A percentile compares a stretch with the other conserved stretches of the same genome.
Conservation (phyloP, 2,797 vertebrate species). For the Momotus momota region DNA sequence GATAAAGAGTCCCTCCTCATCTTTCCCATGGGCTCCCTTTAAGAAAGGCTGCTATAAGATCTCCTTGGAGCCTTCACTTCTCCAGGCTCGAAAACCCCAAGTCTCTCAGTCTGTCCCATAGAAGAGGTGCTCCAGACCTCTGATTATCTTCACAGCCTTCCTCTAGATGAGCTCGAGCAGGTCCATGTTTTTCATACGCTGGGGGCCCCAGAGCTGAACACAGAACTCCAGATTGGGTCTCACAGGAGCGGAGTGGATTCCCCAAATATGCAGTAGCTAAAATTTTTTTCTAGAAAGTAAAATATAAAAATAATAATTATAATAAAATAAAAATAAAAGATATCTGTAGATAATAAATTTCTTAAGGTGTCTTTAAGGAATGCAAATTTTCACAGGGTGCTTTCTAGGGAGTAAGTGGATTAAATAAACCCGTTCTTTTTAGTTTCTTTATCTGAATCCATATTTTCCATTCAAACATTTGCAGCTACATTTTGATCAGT, state of each 20-base stretch:
- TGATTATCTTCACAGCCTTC: accelerated
- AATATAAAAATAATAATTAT: neutral
- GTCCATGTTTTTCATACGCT: neutral
- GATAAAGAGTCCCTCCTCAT: accelerated
- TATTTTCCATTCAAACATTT: neutral
- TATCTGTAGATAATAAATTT: neutral
- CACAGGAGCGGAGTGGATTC: accelerated
- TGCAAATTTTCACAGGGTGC: neutral
- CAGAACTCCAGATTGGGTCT: neutral
- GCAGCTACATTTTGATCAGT: neutral
- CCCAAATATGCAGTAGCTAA: neutral
- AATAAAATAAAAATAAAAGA: neutral
- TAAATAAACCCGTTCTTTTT: neutral
- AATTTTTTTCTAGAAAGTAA: neutral
- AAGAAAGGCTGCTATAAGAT: neutral
- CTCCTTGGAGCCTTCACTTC: accelerated
- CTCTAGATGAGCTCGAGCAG: accelerated
- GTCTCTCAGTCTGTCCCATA: neutral
- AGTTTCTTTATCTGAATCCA: neutral
- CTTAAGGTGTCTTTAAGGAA: neutral
- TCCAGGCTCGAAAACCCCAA: neutral
- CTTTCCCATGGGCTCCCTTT: neutral
- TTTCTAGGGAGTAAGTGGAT: neutral
- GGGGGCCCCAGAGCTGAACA: neutral
- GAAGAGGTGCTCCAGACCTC: neutral